Evolutionary conservation across 37 sponge, comb jelly and placozoan genomes (phyloP), one percentile per base, ranked within the genome.

Genomic region (Hexactinellida sp.): DNA sequence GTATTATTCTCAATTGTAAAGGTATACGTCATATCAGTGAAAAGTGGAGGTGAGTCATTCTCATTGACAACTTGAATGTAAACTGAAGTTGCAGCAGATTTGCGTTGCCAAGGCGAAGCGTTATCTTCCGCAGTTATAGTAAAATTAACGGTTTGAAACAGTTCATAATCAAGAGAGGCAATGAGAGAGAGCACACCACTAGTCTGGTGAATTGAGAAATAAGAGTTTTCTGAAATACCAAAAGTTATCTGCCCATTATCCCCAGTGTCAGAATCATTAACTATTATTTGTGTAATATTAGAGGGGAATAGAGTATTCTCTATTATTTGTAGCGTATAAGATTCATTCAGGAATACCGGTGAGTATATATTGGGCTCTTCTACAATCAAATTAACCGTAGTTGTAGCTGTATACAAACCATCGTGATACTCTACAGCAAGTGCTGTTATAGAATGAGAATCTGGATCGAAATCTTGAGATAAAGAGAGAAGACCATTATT

Each of bases 81-180:
- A 63, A 63, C 30, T 7, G 76, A 7, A 25, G 3, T 3, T 63
- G 76, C 13, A 10, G 76, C 3, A 23, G 76, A 63, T 63, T 63
- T 63, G 3, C 30, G 76, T n/a, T 63, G 76, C 76, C 76, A 63
- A 28, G 30, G 21, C 3, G 76, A 63, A n/a, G 76, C 76, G 76
- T 63, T 63, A 63, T 63, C 76, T 63, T 63, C 30, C 76, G 76
- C 76, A 63, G 76, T 63, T 63, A 63, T n/a, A 5, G 34, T 28
- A 3, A 63, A n/a, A n/a, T 23, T 63, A 23, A 63, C 3, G 3
- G 34, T 25, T 63, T 63, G 76, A 7, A 63, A 21, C 30, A 21
- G 76, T 63, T 63, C 76, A n/a, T 63, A 63, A 63, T 63, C 76
- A 25, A 63, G 13, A 32, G 13, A 25, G 5, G 3, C 5, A 63